Evolutionary conservation across 2,797 vertebrate species (phyloP).

Genomic region (Gymnodraco acuticeps): DNA sequence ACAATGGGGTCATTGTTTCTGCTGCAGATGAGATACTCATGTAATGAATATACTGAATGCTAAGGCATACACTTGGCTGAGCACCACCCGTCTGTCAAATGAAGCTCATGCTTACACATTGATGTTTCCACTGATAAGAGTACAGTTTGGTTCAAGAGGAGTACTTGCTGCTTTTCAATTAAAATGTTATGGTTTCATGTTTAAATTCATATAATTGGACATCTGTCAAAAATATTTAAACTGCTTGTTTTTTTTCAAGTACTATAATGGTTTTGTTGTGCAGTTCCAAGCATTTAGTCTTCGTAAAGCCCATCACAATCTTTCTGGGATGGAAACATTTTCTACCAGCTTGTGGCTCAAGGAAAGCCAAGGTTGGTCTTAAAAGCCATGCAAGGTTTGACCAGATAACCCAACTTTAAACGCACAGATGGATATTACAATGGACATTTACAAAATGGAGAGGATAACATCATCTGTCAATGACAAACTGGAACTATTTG

Average conservation of each 20-base stretch:
- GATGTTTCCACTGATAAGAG: constrained; percentile 28
- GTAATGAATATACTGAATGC: constrained; percentile 49
- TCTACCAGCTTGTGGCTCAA: background rate
- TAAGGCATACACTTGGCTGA: constrained; percentile 27
- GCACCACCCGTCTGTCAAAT: constrained; percentile 23
- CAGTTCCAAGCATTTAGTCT: too few relatives aligned
- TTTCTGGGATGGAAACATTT: background rate
- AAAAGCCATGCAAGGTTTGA: too few relatives aligned
- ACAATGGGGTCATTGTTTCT: constrained; percentile 62
- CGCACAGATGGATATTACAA: too few relatives aligned
- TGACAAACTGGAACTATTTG: too few relatives aligned
- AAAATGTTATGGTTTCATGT: constrained; percentile 5
- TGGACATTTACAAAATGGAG: too few relatives aligned
- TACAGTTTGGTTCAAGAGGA: background rate
- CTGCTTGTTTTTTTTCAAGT: background rate
- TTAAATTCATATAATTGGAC: constrained; percentile 1
- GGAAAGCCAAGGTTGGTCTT: background rate
- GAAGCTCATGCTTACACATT: constrained; percentile 28
- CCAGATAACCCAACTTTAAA: too few relatives aligned
- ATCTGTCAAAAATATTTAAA: constrained; percentile 21
- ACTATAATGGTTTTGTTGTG: background rate
- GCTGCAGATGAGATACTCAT: constrained; percentile 39
- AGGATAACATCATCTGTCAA: too few relatives aligned
- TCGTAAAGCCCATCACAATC: background rate
- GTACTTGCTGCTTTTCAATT: constrained; percentile 9